phyloP scores from a whole-genome alignment of 2,113 vertebrate species.

The Odocoileus hemionus region DNA sequence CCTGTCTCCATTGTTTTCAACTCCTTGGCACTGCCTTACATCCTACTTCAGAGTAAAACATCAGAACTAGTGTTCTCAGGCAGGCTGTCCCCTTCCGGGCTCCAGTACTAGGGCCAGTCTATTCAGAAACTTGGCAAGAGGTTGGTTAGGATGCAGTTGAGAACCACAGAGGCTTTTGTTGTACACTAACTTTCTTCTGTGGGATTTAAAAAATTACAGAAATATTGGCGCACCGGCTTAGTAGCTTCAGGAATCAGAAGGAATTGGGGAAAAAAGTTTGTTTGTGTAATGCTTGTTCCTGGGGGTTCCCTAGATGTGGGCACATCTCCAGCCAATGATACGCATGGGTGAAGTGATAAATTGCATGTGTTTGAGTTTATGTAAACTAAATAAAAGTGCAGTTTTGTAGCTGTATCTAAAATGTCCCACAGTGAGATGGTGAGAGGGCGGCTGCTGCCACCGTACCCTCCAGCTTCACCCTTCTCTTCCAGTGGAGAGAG shows the following conservation, averaged over 20 bases:
- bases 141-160: not conserved
- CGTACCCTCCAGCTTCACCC: rapidly evolving
- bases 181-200: not conserved
- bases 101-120: not conserved
- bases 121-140: not conserved
- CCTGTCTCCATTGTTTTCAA: not conserved
- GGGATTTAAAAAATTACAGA: not conserved
- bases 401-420: not conserved
- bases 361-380: not conserved
- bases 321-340: not conserved
- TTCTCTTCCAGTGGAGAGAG: not conserved
- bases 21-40: not conserved
- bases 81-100: rapidly evolving
- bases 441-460: not conserved
- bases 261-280: not conserved
- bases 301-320: not conserved
- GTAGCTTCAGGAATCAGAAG: not conserved
- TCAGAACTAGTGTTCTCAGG: not conserved
- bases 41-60: not conserved
- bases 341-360: rapidly evolving
- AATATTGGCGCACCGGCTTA: not conserved
- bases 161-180: not conserved
- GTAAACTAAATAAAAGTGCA: not conserved
- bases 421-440: rapidly evolving
- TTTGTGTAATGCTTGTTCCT: not conserved